Evolutionary conservation across 2,888 invertebrate genomes (phyloP).

Genomic region (Cephus pulcher): DNA sequence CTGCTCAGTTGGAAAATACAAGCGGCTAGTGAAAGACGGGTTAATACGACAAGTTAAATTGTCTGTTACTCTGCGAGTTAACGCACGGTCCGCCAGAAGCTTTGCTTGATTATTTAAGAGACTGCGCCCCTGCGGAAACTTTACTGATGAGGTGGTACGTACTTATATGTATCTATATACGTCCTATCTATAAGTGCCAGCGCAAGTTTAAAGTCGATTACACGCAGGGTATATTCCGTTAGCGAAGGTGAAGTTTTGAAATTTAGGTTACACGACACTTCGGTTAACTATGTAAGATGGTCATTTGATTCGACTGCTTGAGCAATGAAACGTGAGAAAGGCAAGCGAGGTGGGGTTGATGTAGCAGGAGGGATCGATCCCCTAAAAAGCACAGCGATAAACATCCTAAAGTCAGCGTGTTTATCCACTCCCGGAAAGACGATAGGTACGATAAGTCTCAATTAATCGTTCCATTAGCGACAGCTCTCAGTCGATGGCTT

Average conservation of each 20-base stretch:
- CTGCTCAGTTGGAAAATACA: slow-evolving; percentile 16
- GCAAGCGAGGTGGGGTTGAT: background rate
- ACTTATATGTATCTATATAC: background rate
- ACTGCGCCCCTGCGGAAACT: background rate
- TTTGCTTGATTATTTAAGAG: background rate
- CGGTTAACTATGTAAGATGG: background rate
- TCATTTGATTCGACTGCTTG: background rate
- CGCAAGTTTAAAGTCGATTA: background rate
- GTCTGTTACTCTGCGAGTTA: background rate
- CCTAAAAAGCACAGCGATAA: background rate
- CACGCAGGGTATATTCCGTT: background rate
- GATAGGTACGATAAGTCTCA: background rate
- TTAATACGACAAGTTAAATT: slow-evolving; percentile 9
- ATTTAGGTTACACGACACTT: background rate
- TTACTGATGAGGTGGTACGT: background rate
- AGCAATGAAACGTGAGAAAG: background rate
- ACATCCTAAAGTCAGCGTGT: background rate
- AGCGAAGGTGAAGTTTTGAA: background rate
- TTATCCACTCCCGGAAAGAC: background rate
- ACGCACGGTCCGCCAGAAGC: background rate
- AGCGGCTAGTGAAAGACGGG: slow-evolving; percentile 32
- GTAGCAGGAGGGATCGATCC: background rate
- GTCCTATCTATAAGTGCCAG: background rate
- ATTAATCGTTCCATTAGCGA: background rate
- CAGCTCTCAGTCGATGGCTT: background rate